Evolutionary conservation across 2,797 vertebrate genomes (phyloP).

Genomic region (Okamejei kenojei): DNA sequence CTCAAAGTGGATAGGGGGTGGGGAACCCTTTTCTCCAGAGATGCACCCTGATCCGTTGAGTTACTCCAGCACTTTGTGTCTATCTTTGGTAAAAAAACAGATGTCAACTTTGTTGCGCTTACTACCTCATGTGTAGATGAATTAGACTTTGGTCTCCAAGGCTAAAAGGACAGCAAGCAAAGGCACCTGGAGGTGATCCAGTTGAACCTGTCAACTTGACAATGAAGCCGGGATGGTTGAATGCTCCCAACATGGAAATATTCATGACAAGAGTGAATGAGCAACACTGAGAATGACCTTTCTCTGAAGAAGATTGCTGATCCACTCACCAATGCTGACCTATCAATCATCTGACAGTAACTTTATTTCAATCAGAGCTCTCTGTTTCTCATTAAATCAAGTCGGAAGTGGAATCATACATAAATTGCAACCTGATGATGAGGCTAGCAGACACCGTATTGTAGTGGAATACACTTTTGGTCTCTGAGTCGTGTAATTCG

Average conservation of each 20-base stretch:
- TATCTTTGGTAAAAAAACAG: background rate
- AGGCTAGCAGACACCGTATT: background rate
- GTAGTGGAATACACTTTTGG: background rate
- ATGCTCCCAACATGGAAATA: background rate
- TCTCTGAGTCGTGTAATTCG: background rate
- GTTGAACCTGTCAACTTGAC: background rate
- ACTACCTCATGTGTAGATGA: background rate
- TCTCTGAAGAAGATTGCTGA: background rate
- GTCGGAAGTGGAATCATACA: background rate
- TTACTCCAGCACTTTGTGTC: too few species aligned
- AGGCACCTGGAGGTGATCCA: background rate
- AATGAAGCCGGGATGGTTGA: background rate
- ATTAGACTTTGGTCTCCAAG: background rate
- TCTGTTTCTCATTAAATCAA: conserved; percentile 11
- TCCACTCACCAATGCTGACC: background rate
- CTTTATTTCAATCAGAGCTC: background rate
- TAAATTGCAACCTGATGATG: background rate
- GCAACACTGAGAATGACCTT: background rate
- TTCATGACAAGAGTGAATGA: background rate
- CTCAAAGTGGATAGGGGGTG: too few species aligned
- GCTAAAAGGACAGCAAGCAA: background rate
- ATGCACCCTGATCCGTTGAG: too few species aligned
- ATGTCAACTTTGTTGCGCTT: background rate
- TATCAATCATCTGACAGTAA: background rate
- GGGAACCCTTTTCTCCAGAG: too few species aligned